phyloP scores from a whole-genome alignment of 1,140 invertebrate species.

The Pseudomyrmex flavicornis region DNA sequence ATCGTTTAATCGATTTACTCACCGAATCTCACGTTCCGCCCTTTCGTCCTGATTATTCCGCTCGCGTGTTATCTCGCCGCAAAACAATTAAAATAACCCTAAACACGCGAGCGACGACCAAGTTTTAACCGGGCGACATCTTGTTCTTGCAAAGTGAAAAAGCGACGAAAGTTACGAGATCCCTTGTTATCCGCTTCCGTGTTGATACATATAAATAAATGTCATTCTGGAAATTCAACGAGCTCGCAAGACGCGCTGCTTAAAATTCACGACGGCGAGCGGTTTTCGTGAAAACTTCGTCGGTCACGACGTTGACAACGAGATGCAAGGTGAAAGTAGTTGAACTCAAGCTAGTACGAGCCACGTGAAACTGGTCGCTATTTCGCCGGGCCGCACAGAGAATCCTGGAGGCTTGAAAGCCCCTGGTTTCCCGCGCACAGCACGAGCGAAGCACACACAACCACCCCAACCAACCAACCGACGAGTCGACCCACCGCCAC shows the following conservation, averaged over 20 bases:
- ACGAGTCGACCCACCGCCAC: conserved; percentile 75
- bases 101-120: conserved; percentile 13
- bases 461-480: conserved; percentile 76
- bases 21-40: conserved; percentile 33
- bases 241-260: conserved; percentile 1
- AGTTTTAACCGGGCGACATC: background rate
- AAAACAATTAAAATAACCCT: conserved; percentile 40
- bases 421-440: conserved; percentile 78
- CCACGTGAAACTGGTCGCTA: conserved; percentile 74
- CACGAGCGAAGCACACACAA: conserved; percentile 71
- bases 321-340: conserved; percentile 61
- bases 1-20: conserved; percentile 54
- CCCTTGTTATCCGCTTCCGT: background rate
- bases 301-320: conserved; percentile 24
- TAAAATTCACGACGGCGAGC: conserved; percentile 29
- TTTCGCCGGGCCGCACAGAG: conserved; percentile 63
- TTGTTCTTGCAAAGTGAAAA: conserved; percentile 1
- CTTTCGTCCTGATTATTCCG: conserved; percentile 42
- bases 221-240: conserved; percentile 13
- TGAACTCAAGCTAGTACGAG: conserved; percentile 65
- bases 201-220: conserved; percentile 28
- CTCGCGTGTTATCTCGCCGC: conserved; percentile 33
- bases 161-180: background rate
- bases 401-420: conserved; percentile 66
- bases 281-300: conserved; percentile 23